Percentiles rank a stretch among this genome's conserved stretches.
These are phyloP conservation scores for Rhopalosiphum maidis DNA, from an alignment of 1,140 invertebrate genomes.

Conservation along the genomic window DNA sequence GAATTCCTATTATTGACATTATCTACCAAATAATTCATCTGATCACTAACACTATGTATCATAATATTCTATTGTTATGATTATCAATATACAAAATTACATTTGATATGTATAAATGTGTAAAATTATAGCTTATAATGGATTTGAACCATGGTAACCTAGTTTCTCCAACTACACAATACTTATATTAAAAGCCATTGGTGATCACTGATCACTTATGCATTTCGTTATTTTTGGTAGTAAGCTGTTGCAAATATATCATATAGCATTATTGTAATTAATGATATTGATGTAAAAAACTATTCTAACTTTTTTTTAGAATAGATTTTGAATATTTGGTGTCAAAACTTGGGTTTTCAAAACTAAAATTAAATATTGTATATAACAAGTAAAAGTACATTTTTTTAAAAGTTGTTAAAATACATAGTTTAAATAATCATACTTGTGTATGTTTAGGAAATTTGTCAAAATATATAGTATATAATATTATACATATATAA, in stretches of 20 bases:
- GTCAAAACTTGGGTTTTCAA: background rate
- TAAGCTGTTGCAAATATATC: background rate
- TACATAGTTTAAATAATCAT: background rate
- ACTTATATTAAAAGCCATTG: background rate
- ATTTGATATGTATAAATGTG: background rate
- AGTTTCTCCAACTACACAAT: no score
- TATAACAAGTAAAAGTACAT: background rate
- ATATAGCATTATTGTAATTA: background rate
- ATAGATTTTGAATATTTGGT: background rate
- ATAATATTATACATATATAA: no score
- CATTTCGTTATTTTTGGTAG: background rate
- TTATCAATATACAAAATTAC: background rate
- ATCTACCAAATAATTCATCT: background rate
- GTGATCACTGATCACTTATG: background rate
- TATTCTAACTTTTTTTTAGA: background rate
- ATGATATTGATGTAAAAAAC: background rate
- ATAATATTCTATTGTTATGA: background rate
- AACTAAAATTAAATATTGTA: background rate
- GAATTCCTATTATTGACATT: background rate
- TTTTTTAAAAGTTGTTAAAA: background rate
- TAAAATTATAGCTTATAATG: background rate
- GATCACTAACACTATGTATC: background rate
- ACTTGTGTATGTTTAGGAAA: background rate
- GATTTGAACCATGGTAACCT: background rate
- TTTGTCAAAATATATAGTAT: no score